Percentiles rank a stretch among this genome's conserved stretches.
Evolutionary conservation across 2,888 invertebrate genomes (phyloP).

Genomic region (Dasysyrphus albostriatus): DNA sequence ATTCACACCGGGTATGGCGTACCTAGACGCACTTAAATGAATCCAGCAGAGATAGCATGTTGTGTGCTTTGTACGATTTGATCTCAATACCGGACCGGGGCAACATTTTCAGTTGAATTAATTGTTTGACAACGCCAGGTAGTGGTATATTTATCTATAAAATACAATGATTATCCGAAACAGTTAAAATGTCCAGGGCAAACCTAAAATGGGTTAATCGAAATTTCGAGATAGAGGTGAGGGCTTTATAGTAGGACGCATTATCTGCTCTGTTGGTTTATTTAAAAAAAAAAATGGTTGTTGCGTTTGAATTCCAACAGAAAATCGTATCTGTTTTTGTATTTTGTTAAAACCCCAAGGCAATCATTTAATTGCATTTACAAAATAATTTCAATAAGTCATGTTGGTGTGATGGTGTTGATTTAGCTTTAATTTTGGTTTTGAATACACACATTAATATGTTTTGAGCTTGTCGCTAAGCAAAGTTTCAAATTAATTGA

Average conservation of each 20-base stretch:
- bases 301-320: constrained; percentile 3
- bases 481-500: background rate
- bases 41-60: background rate
- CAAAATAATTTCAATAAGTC: constrained; percentile 1
- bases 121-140: constrained; percentile 5
- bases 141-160: constrained; percentile 6
- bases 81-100: background rate
- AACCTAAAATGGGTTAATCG: constrained; percentile 3
- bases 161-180: constrained; percentile 4
- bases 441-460: background rate
- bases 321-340: constrained; percentile 6
- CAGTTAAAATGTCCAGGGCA: background rate
- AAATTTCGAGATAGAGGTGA: background rate
- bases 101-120: constrained; percentile 5
- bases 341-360: background rate
- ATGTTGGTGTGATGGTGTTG: background rate
- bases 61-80: background rate
- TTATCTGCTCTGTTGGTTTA: background rate
- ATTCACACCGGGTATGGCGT: constrained; percentile 8
- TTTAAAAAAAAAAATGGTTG: constrained; percentile 26
- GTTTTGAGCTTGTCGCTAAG: background rate
- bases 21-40: background rate
- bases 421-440: background rate
- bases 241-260: background rate
- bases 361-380: constrained; percentile 22